These are phyloP conservation scores for Stichopus horrens DNA, from an alignment of 53 echinoderm and acorn worm species.

Conservation along the genomic window DNA sequence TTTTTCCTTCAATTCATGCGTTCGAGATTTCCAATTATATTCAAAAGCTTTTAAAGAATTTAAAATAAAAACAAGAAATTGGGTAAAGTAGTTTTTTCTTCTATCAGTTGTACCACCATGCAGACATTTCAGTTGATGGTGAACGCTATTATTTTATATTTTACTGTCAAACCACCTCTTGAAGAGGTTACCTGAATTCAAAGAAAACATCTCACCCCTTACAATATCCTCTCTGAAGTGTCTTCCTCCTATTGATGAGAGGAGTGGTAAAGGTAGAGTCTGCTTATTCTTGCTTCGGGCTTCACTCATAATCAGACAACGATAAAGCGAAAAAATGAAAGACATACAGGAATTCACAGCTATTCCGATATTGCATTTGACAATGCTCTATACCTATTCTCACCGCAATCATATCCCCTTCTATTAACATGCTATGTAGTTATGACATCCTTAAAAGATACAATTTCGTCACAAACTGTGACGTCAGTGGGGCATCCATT, in stretches of 20 bases:
- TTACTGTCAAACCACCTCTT: background rate
- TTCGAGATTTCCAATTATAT: too few relatives aligned
- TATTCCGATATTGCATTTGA: too few relatives aligned
- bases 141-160: background rate
- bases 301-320: background rate
- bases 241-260: conserved; percentile 2
- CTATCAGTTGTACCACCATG: too few relatives aligned
- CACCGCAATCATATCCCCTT: too few relatives aligned
- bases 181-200: background rate
- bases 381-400: too few relatives aligned
- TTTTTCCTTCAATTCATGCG: too few relatives aligned
- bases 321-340: background rate
- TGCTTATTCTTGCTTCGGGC: background rate
- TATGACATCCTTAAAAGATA: background rate
- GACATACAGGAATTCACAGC: too few relatives aligned
- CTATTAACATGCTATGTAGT: background rate
- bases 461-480: background rate
- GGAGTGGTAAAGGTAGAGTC: background rate
- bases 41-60: too few relatives aligned
- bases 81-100: too few relatives aligned
- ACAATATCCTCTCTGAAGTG: background rate
- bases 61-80: too few relatives aligned
- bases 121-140: background rate
- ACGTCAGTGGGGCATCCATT: background rate
- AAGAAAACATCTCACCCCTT: background rate